Percentiles rank a stretch among this genome's conserved stretches.
These are phyloP conservation scores for Indri indri DNA, from an alignment of 2,113 vertebrate genomes.

Conservation along the genomic window DNA sequence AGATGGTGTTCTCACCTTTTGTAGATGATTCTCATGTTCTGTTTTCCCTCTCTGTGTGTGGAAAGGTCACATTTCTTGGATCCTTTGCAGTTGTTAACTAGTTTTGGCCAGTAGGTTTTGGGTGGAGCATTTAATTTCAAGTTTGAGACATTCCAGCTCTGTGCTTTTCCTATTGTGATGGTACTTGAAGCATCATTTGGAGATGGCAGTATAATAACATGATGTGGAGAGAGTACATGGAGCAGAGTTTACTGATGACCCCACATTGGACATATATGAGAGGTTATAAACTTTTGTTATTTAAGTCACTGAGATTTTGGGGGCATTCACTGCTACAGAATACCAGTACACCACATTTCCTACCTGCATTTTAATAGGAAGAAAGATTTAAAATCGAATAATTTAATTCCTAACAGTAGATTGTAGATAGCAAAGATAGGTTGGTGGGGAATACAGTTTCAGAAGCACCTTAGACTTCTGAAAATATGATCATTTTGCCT, in stretches of 20 bases:
- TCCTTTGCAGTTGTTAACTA: background rate
- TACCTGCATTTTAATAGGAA: background rate
- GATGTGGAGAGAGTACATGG: background rate
- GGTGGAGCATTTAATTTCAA: background rate
- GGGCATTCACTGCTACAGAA: background rate
- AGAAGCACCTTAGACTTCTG: background rate
- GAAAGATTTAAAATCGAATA: background rate
- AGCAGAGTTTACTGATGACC: background rate
- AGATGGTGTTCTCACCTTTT: too few relatives aligned
- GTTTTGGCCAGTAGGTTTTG: background rate
- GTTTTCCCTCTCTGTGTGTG: background rate
- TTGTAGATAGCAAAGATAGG: background rate
- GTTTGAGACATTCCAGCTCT: background rate
- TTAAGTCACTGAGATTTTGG: too few relatives aligned
- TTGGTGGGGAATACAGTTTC: background rate
- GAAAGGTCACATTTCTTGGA: background rate
- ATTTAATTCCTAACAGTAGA: background rate
- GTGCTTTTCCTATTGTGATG: background rate
- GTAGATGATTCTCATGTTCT: background rate
- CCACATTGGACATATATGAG: background rate
- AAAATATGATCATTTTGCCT: background rate
- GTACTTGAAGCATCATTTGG: background rate
- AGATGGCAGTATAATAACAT: background rate
- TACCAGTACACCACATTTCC: background rate
- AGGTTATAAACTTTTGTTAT: background rate